Conservation (phyloP, 2,113 vertebrate species). For the Asarcornis scutulata region DNA sequence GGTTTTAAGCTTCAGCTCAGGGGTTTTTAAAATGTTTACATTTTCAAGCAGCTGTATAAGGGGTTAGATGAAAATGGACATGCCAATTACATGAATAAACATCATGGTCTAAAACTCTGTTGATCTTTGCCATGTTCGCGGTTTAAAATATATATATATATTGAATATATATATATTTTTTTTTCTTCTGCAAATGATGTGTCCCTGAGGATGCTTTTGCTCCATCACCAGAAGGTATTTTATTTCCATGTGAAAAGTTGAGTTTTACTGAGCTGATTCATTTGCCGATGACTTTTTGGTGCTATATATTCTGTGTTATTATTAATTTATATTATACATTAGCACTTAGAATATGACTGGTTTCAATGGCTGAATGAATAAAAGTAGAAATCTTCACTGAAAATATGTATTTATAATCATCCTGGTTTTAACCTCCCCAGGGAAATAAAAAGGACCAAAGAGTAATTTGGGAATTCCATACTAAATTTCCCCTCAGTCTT, state of each 20-base stretch:
- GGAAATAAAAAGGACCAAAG: neutral
- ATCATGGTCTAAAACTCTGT: neutral
- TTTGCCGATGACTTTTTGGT: neutral
- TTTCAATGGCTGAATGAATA: neutral
- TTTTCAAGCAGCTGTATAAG: neutral
- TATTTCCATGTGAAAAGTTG: neutral
- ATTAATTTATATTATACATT: neutral
- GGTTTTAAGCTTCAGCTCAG: neutral
- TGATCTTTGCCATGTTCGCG: neutral
- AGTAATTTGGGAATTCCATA: neutral
- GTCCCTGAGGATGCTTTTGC: neutral
- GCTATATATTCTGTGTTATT: neutral
- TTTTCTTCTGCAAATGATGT: neutral
- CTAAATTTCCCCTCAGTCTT: neutral
- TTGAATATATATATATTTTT: neutral
- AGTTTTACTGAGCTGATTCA: neutral
- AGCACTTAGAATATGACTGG: neutral
- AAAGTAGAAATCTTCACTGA: neutral
- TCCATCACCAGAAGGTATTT: neutral
- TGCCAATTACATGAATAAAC: constrained; percentile 13
- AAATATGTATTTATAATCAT: neutral
- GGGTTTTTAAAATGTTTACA: constrained; percentile 2
- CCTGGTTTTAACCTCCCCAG: neutral
- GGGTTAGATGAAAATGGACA: neutral
- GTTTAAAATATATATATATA: neutral